Base-by-base conservation (phyloP, 1,140 invertebrate genomes). In the Calliphora vicina region DNA sequence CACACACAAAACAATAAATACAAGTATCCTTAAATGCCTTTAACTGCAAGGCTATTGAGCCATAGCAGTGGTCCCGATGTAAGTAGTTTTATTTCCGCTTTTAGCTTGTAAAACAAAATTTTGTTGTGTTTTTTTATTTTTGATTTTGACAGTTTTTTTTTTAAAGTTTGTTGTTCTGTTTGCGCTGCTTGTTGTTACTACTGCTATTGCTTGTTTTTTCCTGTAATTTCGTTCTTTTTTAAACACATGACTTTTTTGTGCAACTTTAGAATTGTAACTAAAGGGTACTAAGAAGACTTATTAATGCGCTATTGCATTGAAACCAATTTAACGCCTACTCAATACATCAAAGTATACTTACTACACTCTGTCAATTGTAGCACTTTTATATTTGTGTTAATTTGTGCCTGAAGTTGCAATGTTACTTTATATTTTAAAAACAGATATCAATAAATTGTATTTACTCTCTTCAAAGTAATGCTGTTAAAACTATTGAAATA, bases 21-120 rank as follows among this genome's bases (percentile, higher is more conserved):
- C 74, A 78, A n/a, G 27, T 20, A 78, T 45, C 74, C 74, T 78
- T 78, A 78, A 78, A 78, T 78, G 74, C 74, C 74, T 78, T 78
- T 78, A 20, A 26, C 74, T 78, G 35, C 74, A 78, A 20, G 74
- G 35, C 61, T 67, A 67, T 67, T 67, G n/a, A 67, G 61, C 61
- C n/a, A n/a, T 67, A 67, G 61, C 20, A 67, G 61, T 67, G 20
- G 61, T 67, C n/a, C 61, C 25, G 20, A 67, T 67, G 61, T 67
- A 67, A 67, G 61, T 67, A 67, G 61, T 67, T 67, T 67, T 67
- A 67, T 67, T 67, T 67, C 23, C 23, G 61, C 61, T 67, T 67
- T 20, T 20, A 20, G 61, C 61, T 67, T 67, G 61, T 67, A 67
- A 67, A 67, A 23, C 61, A 67, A n/a, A n/a, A 57, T 57, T 57